Evolutionary conservation across 2,797 vertebrate genomes (phyloP), one percentile per base, ranked within the genome.

Genomic region (Corythornis leucogaster): DNA sequence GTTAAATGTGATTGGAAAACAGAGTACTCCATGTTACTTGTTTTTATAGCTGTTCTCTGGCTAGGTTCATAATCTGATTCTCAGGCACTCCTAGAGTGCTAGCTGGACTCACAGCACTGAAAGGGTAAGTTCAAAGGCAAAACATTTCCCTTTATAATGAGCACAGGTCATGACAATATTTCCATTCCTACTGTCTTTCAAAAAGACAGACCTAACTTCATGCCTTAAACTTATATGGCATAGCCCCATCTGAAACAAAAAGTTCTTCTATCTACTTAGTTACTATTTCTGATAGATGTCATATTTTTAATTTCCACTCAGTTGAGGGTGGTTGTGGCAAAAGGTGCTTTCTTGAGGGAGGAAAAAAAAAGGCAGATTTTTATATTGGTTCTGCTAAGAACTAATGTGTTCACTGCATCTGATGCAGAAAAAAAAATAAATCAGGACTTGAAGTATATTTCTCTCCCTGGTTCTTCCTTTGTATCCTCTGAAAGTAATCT

Each of bases 1-100:
- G 42, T 77, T 70, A 85, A 89, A 91, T 48, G 18, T 51, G 89
- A 93, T 89, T 66, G 25, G 50, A 92, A 94, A 95, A 90, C 64
- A 90, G 45, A 80, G 50, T 64, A 21, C 31, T 59, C 85, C 58
- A 10, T 24, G 35, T 31, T 81, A 30, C 51, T 85, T 78, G 31
- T 24, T 86, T 90, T 90, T 51, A 63, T 85, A 80, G 54, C 15
- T 80, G 48, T 84, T 90, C 85, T 78, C 80, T 90, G 78, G 30
- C 43, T 82, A 58, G 22, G 14, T 75, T 92, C 61, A 38, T 55
- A 55, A 46, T 58, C 58, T 82, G 20, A 18, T 85, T 90, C 84
- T 89, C 75, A 87, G 66, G 58, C 70, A 48, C 58, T 87, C 68
- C 45, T 6, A 68, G 40, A 74, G 54, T 9, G 10, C 71, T 74